Conservation (phyloP, 2,113 vertebrate species). For the Semnornis frantzii region DNA sequence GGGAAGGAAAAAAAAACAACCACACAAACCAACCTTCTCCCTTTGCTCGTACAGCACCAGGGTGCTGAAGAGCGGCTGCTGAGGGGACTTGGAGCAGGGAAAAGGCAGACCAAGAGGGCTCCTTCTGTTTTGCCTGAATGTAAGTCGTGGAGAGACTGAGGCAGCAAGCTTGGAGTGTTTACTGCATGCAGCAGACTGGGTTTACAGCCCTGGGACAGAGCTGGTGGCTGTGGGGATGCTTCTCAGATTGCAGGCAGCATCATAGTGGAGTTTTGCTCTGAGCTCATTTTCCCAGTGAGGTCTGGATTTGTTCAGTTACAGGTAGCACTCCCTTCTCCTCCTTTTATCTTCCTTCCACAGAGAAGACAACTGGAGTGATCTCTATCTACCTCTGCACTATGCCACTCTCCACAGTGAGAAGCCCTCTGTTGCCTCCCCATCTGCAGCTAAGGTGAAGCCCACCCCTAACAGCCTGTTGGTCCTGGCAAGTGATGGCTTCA, state of each 20-base stretch:
- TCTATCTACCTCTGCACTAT: not conserved
- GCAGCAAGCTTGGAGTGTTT: accelerated
- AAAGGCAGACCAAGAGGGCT: not conserved
- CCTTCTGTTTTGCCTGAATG: not conserved
- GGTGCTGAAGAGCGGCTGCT: not conserved
- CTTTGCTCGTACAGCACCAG: not conserved
- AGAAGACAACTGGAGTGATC: not conserved
- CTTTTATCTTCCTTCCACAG: not conserved
- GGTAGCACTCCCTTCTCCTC: not conserved
- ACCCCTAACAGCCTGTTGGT: not conserved
- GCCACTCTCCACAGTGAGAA: not conserved
- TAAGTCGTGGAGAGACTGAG: not conserved
- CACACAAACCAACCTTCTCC: not conserved
- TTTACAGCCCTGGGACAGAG: not conserved
- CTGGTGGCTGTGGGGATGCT: not conserved
- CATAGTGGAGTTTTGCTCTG: not conserved
- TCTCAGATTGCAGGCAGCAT: not conserved
- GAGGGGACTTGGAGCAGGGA: not conserved
- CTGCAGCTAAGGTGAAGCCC: not conserved
- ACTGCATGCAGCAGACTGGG: not conserved
- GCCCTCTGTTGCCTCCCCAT: not conserved
- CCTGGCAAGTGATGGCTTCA: not conserved
- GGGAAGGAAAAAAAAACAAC: not conserved
- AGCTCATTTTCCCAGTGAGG: not conserved
- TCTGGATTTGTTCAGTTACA: not conserved